Evolutionary conservation across 2,888 invertebrate species (phyloP), one percentile per base, ranked within the genome.

Genomic region (Tetramorium bicarinatum): DNA sequence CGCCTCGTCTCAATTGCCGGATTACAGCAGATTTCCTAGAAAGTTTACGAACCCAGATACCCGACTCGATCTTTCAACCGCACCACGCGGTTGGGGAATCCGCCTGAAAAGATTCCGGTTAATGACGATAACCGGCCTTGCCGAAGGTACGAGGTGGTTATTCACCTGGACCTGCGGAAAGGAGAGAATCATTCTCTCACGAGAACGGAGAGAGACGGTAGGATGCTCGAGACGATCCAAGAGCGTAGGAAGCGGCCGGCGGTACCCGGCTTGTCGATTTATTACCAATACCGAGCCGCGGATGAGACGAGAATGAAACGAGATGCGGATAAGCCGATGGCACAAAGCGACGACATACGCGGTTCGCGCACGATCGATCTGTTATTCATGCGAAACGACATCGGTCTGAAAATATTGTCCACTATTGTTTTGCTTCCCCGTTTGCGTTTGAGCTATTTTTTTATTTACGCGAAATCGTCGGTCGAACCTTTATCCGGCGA

Each of bases 61-160:
- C 15, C 56, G 25, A 13, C 29, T n/a, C 59, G 74, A 54, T 44
- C 18, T 38, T 52, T 52, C 54, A 61, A n/a, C 38, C 59, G 59
- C 34, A 41, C 18, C 56, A 38, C 61, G 38, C 41, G 56, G 67
- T 56, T 29, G 56, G 72, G 47, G 56, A 67, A 54, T 77, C 77
- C 76, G 76, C 47, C 41, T 69, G 77, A 67, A 77, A 69, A 77
- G 71, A 79, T 79, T 79, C 79, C 79, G 71, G 59, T 79, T 79
- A 79, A 79, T 59, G 79, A 79, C 79, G 72, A 79, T 79, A 79
- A 72, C 72, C 79, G 79, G 72, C 79, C 79, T 79, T 79, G 79
- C 79, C 72, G 79, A 79, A 72, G 79, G 72, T 71, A 71, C 44
- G 71, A 59, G 59, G 29, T 79, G 79, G 79, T 79, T 79, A 79